A percentile compares a stretch with the other conserved stretches of the same genome.
These are phyloP conservation scores for Nymphalis urticae DNA, from an alignment of 2,888 invertebrate genomes.

Conservation along the genomic window DNA sequence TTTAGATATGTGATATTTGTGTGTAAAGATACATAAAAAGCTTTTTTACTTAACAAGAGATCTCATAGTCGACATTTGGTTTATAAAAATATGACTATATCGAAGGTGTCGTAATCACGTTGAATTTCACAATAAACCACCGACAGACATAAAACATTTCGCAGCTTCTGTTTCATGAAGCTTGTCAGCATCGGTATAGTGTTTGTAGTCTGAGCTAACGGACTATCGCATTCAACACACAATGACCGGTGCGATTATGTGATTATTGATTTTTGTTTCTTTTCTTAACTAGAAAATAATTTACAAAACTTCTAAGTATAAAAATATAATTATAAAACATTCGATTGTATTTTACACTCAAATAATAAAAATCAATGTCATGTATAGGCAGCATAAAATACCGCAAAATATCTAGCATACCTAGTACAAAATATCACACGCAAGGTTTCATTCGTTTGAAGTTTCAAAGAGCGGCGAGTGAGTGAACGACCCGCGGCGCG, in stretches of 20 bases:
- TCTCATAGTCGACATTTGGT: conserved; percentile 56
- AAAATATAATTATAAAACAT: conserved; percentile 68
- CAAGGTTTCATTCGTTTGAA: conserved; percentile 59
- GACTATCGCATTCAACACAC: conserved; percentile 45
- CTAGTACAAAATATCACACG: conserved; percentile 78
- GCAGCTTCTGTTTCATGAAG: conserved; percentile 46
- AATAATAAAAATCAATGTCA: conserved; percentile 59
- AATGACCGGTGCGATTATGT: conserved; percentile 54
- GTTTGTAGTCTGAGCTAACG: conserved; percentile 41
- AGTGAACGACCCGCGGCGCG: conserved; percentile 43
- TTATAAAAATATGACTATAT: conserved; percentile 74
- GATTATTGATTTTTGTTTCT: conserved; percentile 35
- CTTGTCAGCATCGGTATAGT: conserved; percentile 47
- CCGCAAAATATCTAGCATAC: conserved; percentile 69
- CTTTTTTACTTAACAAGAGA: conserved; percentile 57
- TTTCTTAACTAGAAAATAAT: conserved; percentile 72
- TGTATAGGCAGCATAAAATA: conserved; percentile 66
- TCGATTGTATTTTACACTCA: conserved; percentile 61
- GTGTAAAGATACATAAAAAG: conserved; percentile 70
- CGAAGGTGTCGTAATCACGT: conserved; percentile 55
- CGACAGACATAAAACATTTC: conserved; percentile 59
- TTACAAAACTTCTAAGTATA: conserved; percentile 76
- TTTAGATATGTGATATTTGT: conserved; percentile 79
- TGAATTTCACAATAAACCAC: conserved; percentile 49
- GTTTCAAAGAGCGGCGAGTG: conserved; percentile 42